Evolutionary conservation across 2,888 invertebrate genomes (phyloP).

Genomic region (Periphyllus acericola): DNA sequence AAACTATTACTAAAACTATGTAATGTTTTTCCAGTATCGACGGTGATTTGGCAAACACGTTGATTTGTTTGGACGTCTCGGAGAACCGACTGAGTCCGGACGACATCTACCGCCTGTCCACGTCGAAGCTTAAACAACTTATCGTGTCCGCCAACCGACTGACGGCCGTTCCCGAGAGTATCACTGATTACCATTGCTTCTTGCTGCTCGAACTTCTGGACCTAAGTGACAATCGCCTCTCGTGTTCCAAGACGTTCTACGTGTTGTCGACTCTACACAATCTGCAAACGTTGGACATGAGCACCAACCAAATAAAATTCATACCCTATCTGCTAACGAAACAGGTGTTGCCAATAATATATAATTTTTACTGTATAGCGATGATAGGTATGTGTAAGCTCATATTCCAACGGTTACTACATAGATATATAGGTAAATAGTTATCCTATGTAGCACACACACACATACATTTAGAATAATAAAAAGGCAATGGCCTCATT

Average conservation of each 20-base stretch:
- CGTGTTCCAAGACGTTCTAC: slow-evolving; percentile 2
- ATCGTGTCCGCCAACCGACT: background rate
- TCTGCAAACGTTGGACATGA: slow-evolving; percentile 13
- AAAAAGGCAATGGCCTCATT: no score
- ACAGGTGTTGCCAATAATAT: background rate
- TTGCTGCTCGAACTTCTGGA: slow-evolving; percentile 10
- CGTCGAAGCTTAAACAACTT: slow-evolving; percentile 11
- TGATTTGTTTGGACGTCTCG: slow-evolving; percentile 32
- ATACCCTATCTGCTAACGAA: slow-evolving; percentile 23
- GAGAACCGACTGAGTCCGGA: slow-evolving; percentile 26
- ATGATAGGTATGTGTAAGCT: no score
- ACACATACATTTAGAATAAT: no score
- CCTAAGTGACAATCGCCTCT: slow-evolving; percentile 35
- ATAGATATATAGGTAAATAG: no score
- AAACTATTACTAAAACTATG: background rate
- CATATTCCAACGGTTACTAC: no score
- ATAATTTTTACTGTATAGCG: background rate
- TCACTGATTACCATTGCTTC: slow-evolving; percentile 8
- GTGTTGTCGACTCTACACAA: slow-evolving; percentile 37
- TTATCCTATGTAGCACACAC: no score
- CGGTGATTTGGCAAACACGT: background rate
- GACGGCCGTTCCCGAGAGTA: background rate
- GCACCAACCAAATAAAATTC: slow-evolving; percentile 14
- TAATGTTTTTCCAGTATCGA: slow-evolving; percentile 8
- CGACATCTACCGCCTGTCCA: slow-evolving; percentile 1